Base-by-base conservation (phyloP, 2,888 invertebrate species). In the Gastracanthus pulcherrimus region DNA sequence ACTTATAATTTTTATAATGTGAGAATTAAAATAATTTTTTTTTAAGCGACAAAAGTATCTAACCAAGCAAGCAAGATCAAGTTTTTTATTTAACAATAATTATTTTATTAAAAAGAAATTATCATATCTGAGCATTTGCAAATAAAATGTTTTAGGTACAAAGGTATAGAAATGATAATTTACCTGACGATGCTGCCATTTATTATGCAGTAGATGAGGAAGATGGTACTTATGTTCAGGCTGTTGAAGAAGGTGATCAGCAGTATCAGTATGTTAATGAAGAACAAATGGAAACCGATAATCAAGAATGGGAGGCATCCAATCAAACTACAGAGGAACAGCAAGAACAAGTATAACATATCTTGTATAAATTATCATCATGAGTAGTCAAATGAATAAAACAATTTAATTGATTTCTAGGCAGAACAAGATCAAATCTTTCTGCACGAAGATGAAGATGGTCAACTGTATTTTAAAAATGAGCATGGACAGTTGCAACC, bases 381-480 rank as follows among this genome's bases (percentile, higher is more conserved):
- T 69, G 48, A 36, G n/a, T n/a, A 29, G 11, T 29, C 23, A 51
- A 60, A n/a, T 19, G n/a, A 55, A 62, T 41, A 36, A 60, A 45
- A 38, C 7, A 79, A 64, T 81, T 19, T 41, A 16, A 36, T 36
- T 31, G 11, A 19, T 11, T 70, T 62, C 16, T 60, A 83, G 83
- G 23, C 38, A 38, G 83, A 82, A 45, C 79, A 91, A 88, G 90
- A 90, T 60, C 91, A 91, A 84, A 90, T 91, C 80, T 91, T 89
- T 81, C 85, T 91, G 11, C 91, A 91, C 36, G 91, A 91, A 78
- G 91, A 91, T 74, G 90, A 91, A 82, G 89, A 91, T 60, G 91
- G 91, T 36, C 90, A 91, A 67, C 84, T 91, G 29, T 91, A 91
- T 81, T 91, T 90, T 70, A 90, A 91, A 69, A 90, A 91, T 77